Percentiles rank a stretch among this genome's conserved stretches.
phyloP scores from a whole-genome alignment of 2,113 vertebrate species.

The Sialia sialis region DNA sequence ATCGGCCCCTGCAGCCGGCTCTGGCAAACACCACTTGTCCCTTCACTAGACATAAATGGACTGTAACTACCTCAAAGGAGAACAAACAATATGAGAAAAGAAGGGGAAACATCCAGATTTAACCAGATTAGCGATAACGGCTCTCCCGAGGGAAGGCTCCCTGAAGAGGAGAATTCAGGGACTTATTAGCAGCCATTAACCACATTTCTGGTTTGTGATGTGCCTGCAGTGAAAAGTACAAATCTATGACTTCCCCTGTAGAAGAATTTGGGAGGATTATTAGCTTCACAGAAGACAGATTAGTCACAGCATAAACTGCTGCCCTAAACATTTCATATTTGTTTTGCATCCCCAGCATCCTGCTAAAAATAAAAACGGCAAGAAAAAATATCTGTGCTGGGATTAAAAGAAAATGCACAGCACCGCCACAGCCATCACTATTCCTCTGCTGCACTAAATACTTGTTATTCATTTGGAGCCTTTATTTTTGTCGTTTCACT shows the following conservation, averaged over 20 bases:
- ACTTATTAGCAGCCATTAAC: slow-evolving; percentile 22
- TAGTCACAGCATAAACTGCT: neutral
- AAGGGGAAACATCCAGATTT: slow-evolving; percentile 46
- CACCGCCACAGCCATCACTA: neutral
- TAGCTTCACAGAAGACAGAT: neutral
- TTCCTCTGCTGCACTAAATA: neutral
- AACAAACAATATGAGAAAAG: slow-evolving; percentile 12
- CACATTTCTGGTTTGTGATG: neutral
- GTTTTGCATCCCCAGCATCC: neutral
- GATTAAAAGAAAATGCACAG: neutral
- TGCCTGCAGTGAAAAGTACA: neutral
- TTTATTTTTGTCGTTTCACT: neutral
- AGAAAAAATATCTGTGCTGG: neutral
- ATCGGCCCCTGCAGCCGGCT: neutral
- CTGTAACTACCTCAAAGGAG: slow-evolving; percentile 35
- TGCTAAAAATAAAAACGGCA: neutral
- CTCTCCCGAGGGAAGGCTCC: slow-evolving; percentile 23
- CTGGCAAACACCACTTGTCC: slow-evolving; percentile 2
- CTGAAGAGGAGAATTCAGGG: neutral
- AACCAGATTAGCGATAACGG: slow-evolving; percentile 23
- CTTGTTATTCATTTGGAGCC: neutral
- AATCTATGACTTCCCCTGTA: neutral
- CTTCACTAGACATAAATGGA: neutral
- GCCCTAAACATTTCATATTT: neutral
- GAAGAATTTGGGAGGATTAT: neutral